phyloP scores from a whole-genome alignment of 2,888 invertebrate species.

The Lochmaea crataegi region DNA sequence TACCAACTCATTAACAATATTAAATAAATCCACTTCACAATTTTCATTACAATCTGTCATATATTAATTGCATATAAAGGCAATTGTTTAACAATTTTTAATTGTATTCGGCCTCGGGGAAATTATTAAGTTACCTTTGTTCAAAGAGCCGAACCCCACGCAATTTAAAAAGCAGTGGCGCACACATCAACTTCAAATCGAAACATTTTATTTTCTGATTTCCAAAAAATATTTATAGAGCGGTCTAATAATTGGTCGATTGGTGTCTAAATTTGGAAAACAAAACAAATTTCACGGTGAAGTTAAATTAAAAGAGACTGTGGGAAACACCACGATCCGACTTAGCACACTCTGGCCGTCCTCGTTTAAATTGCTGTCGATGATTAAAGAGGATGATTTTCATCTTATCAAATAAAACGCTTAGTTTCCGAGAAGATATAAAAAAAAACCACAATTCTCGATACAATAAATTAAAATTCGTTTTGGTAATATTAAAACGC shows the following conservation, averaged over 20 bases:
- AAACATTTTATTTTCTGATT: too few relatives aligned
- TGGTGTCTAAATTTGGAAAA: background rate
- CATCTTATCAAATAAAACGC: constrained; percentile 32
- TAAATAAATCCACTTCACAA: constrained; percentile 42
- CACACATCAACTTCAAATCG: background rate
- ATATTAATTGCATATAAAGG: constrained; percentile 39
- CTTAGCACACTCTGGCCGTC: constrained; percentile 15
- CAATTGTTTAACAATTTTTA: constrained; percentile 42
- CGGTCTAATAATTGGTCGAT: background rate
- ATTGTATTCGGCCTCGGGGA: constrained; percentile 30
- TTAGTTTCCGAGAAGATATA: background rate
- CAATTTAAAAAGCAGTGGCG: constrained; percentile 13
- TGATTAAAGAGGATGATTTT: constrained; percentile 32
- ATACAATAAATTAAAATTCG: constrained; percentile 49
- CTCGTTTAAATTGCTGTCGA: constrained; percentile 23
- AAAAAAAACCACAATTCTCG: constrained; percentile 33
- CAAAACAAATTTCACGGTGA: constrained; percentile 2
- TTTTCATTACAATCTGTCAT: constrained; percentile 39
- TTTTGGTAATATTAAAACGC: constrained; percentile 47
- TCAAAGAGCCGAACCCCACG: constrained; percentile 33
- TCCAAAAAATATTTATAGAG: background rate
- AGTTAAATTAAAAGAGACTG: background rate
- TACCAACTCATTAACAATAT: constrained; percentile 38
- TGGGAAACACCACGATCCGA: constrained; percentile 3
- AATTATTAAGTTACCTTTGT: constrained; percentile 38